These are phyloP conservation scores for Dynastes hyllus DNA, from an alignment of 2,888 invertebrate species.

Conservation along the genomic window DNA sequence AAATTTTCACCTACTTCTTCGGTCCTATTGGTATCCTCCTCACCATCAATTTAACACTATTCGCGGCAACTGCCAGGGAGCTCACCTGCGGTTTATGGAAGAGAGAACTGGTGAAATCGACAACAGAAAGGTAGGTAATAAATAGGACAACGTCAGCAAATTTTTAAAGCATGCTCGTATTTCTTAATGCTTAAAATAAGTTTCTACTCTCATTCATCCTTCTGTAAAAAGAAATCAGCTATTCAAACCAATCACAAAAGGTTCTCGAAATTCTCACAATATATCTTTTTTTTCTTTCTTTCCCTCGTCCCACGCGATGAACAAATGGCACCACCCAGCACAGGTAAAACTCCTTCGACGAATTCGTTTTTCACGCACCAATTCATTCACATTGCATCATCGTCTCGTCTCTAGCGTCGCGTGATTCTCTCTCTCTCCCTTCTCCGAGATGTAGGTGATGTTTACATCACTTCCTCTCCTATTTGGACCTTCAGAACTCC, in stretches of 20 bases:
- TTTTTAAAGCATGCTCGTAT: neutral
- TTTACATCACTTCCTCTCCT: slow-evolving; percentile 42
- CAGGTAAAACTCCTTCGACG: slow-evolving; percentile 33
- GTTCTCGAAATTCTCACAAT: slow-evolving; percentile 25
- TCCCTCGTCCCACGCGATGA: slow-evolving; percentile 1
- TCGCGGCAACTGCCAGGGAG: slow-evolving; percentile 87
- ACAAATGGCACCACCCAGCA: slow-evolving; percentile 8
- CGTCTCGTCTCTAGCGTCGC: neutral
- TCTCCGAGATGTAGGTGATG: slow-evolving; percentile 38
- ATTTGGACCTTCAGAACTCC: slow-evolving; percentile 42
- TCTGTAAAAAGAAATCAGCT: neutral
- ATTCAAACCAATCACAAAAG: slow-evolving; percentile 26
- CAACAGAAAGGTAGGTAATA: slow-evolving; percentile 81
- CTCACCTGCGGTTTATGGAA: slow-evolving; percentile 92
- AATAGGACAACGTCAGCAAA: neutral
- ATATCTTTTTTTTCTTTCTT: slow-evolving; percentile 16
- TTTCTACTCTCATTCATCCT: slow-evolving; percentile 13
- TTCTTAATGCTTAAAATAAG: neutral
- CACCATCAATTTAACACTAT: slow-evolving; percentile 85
- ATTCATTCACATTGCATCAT: slow-evolving; percentile 29
- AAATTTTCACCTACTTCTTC: slow-evolving; percentile 89
- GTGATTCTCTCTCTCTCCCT: neutral
- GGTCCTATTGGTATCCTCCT: slow-evolving; percentile 88
- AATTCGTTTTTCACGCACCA: slow-evolving; percentile 36
- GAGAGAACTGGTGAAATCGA: slow-evolving; percentile 90